These are phyloP conservation scores for Bufotes viridis DNA, from an alignment of 2,797 vertebrate species.

Conservation along the genomic window DNA sequence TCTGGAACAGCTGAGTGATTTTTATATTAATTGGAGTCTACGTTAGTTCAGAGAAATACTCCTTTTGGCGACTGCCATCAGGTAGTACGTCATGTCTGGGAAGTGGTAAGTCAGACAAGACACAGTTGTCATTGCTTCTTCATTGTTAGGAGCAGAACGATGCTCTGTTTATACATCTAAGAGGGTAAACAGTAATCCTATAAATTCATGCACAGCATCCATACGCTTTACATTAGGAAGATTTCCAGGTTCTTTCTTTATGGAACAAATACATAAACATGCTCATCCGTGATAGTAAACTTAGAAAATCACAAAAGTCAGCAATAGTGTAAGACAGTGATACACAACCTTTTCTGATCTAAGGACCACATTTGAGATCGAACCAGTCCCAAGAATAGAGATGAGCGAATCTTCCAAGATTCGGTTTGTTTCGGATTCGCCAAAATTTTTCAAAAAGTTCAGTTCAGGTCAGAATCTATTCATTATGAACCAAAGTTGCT, in stretches of 20 bases:
- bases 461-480: too few species aligned
- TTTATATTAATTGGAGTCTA: slow-evolving; percentile 20
- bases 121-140: slow-evolving; percentile 32
- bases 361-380: too few species aligned
- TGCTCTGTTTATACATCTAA: background rate
- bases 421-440: too few species aligned
- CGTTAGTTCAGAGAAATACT: slow-evolving; percentile 15
- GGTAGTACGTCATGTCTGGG: slow-evolving; percentile 24
- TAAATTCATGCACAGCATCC: background rate
- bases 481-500: too few species aligned
- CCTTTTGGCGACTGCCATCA: slow-evolving; percentile 9
- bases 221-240: background rate
- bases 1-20: slow-evolving; percentile 33
- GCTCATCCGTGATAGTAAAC: background rate
- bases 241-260: background rate
- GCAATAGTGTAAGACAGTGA: background rate
- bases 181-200: background rate
- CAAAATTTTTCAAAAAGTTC: too few species aligned
- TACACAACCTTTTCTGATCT: too few species aligned
- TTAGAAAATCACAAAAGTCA: background rate
- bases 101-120: background rate
- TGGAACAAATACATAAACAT: background rate
- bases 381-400: background rate
- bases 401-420: too few species aligned
- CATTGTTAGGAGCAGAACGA: background rate